phyloP scores from a whole-genome alignment of 2,888 invertebrate genomes.

The Xylota segnis region DNA sequence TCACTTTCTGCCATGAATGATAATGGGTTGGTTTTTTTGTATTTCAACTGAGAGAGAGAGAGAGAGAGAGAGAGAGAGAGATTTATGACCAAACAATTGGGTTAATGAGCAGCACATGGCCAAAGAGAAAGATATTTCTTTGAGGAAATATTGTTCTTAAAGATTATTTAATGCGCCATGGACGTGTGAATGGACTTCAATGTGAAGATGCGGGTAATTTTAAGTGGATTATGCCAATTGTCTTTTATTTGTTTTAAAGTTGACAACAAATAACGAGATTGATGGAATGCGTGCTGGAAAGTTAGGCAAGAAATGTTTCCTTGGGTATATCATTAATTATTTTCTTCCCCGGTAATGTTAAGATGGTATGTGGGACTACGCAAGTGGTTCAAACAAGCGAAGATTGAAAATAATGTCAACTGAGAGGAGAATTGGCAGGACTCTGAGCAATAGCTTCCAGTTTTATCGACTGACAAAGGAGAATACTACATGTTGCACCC shows the following conservation, averaged over 20 bases:
- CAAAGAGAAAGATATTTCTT: conserved; percentile 24
- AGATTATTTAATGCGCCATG: conserved; percentile 23
- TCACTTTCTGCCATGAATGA: conserved; percentile 47
- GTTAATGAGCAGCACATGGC: conserved; percentile 43
- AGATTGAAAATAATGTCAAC: too few relatives aligned
- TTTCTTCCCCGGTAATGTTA: too few relatives aligned
- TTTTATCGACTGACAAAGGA: too few relatives aligned
- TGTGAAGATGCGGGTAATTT: conserved; percentile 8
- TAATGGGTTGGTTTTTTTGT: conserved; percentile 15
- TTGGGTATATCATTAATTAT: too few relatives aligned
- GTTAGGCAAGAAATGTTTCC: too few relatives aligned
- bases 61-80: neutral
- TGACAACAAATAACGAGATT: neutral
- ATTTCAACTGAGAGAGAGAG: too few relatives aligned
- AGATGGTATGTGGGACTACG: too few relatives aligned
- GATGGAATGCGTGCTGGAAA: neutral
- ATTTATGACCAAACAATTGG: conserved; percentile 41
- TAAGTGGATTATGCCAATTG: conserved; percentile 21
- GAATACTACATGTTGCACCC: too few relatives aligned
- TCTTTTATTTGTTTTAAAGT: conserved; percentile 1
- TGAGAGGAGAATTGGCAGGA: too few relatives aligned
- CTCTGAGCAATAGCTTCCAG: too few relatives aligned
- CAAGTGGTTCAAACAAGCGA: too few relatives aligned
- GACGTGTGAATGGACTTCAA: conserved; percentile 27
- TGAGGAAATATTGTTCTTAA: conserved; percentile 8